phyloP scores from a whole-genome alignment of 2,888 invertebrate genomes.

The Priocnemis perturbator region DNA sequence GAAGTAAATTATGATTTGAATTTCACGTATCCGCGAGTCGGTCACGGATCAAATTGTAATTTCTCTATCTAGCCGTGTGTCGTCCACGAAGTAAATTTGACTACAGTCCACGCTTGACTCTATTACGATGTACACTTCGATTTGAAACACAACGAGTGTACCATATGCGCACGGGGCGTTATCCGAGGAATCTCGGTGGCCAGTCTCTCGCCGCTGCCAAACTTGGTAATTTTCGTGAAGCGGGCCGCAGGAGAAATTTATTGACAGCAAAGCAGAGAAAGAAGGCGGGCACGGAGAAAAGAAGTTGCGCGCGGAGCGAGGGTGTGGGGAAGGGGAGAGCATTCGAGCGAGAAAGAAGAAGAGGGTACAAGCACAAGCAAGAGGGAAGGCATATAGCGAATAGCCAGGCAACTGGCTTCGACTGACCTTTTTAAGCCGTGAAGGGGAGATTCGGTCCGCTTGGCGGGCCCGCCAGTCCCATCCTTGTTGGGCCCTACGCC shows the following conservation, averaged over 20 bases:
- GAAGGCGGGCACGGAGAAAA: constrained; percentile 1
- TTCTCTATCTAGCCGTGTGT: too few species aligned
- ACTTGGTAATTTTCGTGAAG: constrained; percentile 4
- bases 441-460: constrained; percentile 66
- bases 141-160: too few species aligned
- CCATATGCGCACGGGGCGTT: too few species aligned
- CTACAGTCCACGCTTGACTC: too few species aligned
- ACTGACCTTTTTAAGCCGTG: constrained; percentile 66
- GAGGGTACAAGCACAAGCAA: background rate
- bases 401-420: constrained; percentile 39
- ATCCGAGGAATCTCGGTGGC: too few species aligned
- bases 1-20: too few species aligned
- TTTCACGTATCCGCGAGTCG: too few species aligned
- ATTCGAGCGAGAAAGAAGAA: constrained; percentile 19
- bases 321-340: constrained; percentile 8
- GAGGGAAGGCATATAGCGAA: constrained; percentile 9
- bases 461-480: constrained; percentile 50
- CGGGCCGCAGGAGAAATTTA: background rate
- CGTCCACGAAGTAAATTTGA: too few species aligned
- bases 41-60: too few species aligned
- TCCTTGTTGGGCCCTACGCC: constrained; percentile 39
- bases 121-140: too few species aligned
- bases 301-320: constrained; percentile 1
- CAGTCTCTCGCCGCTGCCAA: background rate
- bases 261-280: constrained; percentile 1